Base-by-base conservation (phyloP, 2,113 vertebrate genomes). In the Corythornis madagascariensis region DNA sequence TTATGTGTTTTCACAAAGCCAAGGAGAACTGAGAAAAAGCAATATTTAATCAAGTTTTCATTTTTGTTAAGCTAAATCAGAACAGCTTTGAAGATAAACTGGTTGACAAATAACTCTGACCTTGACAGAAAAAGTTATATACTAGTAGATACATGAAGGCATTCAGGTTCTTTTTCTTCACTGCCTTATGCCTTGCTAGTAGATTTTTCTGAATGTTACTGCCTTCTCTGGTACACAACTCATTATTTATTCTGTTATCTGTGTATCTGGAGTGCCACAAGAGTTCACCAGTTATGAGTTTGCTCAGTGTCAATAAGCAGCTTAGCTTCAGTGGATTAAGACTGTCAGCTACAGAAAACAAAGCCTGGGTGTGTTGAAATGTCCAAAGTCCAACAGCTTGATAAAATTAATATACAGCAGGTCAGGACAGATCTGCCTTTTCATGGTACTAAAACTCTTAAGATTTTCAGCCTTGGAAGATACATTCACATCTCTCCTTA, bases 1-100 rank as follows among this genome's bases (percentile, higher is more conserved):
- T 90, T 93, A 59, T 90, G 50, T 90, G 48, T 65, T 94, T 95
- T 90, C 71, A 93, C 79, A 73, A 83, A 91, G 11, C 29, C 31
- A 24, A 55, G 17, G 8, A 67, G 21, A 86, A 76, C 69, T n/a
- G 1, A 4, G 5, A 20, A 70, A 70, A 59, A n/a, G 1, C 10
- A 82, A 0, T 47, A 42, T 45, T 86, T 88, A 47, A 42, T 31
- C 16, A 89, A 57, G 20, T 9, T 50, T 24, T 50, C 22, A 3
- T 50, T 50, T 5, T 47, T 60, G 38, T 31, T 6, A 12, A 89
- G 48, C 48, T 50, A 77, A 88, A 73, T 61, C 33, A 1, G 0
- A 57, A 67, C 78, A 64, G 14, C 38, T 79, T 50, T 53, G 21
- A 55, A 66, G 21, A 9, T 50, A 72, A 50, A 60, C 10, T 52